Conservation (phyloP, 1,140 invertebrate genomes). For the Papilio xuthus region DNA sequence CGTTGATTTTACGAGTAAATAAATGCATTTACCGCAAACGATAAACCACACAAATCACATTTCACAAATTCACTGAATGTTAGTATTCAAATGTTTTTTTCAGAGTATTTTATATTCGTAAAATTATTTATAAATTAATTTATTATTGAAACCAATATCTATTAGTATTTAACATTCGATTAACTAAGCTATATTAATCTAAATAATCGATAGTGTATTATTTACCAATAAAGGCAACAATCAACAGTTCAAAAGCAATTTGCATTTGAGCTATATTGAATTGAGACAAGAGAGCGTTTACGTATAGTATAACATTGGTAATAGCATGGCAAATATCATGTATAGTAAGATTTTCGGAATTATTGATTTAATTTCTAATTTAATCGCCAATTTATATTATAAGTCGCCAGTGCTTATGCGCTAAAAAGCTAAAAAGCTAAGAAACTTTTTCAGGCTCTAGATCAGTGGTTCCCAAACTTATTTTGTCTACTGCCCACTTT, state of each 20-base stretch:
- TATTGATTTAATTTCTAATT: background rate
- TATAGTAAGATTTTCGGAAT: background rate
- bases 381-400: background rate
- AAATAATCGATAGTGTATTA: conserved; percentile 56
- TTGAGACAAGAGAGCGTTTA: conserved; percentile 62
- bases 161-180: background rate
- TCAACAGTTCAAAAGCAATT: conserved; percentile 73
- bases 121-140: background rate
- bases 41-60: background rate
- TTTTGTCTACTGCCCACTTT: too few relatives aligned
- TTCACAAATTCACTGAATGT: background rate
- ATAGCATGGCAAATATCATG: background rate
- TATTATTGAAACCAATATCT: background rate
- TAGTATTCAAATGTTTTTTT: background rate
- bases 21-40: background rate
- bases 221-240: conserved; percentile 69
- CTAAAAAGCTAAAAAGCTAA: too few relatives aligned
- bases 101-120: background rate
- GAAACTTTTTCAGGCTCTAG: too few relatives aligned
- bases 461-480: too few relatives aligned
- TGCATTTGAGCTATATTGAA: conserved; percentile 72
- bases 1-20: background rate
- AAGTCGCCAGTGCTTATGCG: too few relatives aligned
- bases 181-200: conserved; percentile 34
- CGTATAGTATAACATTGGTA: background rate